These are phyloP conservation scores for Zapus hudsonius DNA, from an alignment of 2,113 vertebrate species.

Conservation along the genomic window DNA sequence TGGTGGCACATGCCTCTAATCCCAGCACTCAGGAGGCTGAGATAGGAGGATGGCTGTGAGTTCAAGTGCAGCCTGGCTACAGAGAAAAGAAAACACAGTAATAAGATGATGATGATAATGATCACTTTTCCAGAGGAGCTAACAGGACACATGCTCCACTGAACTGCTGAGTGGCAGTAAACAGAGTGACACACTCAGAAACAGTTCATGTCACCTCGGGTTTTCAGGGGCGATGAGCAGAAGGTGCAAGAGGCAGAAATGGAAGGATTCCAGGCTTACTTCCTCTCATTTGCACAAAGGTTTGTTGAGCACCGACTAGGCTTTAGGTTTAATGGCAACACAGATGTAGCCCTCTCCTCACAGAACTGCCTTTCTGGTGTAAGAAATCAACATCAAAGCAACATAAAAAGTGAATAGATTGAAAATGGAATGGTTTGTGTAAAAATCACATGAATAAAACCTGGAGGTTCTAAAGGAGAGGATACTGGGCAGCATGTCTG, in stretches of 20 bases:
- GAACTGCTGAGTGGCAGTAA: neutral
- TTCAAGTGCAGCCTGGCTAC: too few species aligned
- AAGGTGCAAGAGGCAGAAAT: neutral
- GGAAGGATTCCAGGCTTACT: neutral
- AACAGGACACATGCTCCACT: neutral
- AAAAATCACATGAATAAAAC: neutral
- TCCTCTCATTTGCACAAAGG: neutral
- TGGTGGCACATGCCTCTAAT: too few species aligned
- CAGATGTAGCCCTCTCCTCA: neutral
- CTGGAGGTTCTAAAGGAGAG: neutral
- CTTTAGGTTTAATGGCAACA: too few species aligned
- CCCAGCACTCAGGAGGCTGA: too few species aligned
- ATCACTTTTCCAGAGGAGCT: neutral
- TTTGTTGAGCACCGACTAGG: too few species aligned
- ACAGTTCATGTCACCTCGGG: neutral
- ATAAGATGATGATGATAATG: too few species aligned
- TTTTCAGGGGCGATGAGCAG: neutral
- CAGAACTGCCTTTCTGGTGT: neutral
- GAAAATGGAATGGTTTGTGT: neutral
- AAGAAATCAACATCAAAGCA: constrained; percentile 17
- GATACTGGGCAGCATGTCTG: neutral
- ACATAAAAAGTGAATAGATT: neutral
- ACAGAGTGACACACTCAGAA: neutral
- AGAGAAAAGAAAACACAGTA: too few species aligned
- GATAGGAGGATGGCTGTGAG: too few species aligned